phyloP scores from a whole-genome alignment of 1,140 invertebrate species.

The Sipha flava region DNA sequence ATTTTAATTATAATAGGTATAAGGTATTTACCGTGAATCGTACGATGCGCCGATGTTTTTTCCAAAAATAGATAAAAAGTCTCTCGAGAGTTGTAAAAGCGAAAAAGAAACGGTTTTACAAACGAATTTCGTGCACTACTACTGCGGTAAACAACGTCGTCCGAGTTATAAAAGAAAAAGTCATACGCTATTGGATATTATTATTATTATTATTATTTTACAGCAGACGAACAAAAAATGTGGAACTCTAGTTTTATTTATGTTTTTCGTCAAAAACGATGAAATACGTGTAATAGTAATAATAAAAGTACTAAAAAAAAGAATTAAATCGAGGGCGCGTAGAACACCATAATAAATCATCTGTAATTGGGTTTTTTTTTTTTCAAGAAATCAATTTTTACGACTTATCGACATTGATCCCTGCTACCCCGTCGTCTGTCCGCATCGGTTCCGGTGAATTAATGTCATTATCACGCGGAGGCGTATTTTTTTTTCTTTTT shows the following conservation, averaged over 20 bases:
- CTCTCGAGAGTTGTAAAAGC: too few species aligned
- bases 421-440: background rate
- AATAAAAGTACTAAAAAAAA: too few species aligned
- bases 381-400: constrained; percentile 24
- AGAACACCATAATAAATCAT: background rate
- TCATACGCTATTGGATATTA: too few species aligned
- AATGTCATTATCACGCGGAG: constrained; percentile 16
- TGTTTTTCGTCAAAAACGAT: background rate
- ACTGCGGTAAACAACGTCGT: too few species aligned
- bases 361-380: background rate
- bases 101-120: too few species aligned
- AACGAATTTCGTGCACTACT: too few species aligned
- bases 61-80: too few species aligned
- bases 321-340: background rate
- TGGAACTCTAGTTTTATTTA: background rate
- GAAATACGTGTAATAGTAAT: background rate
- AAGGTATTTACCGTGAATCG: too few species aligned
- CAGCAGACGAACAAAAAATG: too few species aligned
- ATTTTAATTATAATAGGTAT: too few species aligned
- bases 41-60: too few species aligned
- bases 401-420: background rate
- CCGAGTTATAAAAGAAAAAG: too few species aligned
- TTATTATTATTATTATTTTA: background rate
- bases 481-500: background rate
- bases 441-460: background rate